These are phyloP conservation scores for Eudyptes chrysolophus DNA, from an alignment of 2,113 vertebrate genomes.

Conservation along the genomic window DNA sequence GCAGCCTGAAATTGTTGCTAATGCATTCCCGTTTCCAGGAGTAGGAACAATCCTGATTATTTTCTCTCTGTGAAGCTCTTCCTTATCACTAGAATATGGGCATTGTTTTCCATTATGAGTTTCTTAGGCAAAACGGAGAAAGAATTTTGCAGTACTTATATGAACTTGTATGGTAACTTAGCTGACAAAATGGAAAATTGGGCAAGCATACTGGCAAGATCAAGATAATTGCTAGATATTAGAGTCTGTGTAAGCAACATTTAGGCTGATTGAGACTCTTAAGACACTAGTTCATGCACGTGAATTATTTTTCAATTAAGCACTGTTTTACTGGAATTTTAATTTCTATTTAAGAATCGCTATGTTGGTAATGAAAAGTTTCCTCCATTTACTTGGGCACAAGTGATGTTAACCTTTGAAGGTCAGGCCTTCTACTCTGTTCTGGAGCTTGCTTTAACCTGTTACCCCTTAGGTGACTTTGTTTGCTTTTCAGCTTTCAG, in stretches of 20 bases:
- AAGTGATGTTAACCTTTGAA: slow-evolving; percentile 45
- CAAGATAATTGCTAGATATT: not conserved
- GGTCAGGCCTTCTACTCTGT: slow-evolving; percentile 22
- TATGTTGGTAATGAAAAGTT: not conserved
- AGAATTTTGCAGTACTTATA: not conserved
- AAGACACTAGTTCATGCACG: not conserved
- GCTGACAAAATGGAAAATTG: not conserved
- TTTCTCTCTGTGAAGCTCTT: not conserved
- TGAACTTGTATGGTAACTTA: not conserved
- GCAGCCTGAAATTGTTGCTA: not conserved
- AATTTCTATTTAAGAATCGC: not conserved
- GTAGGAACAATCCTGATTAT: not conserved
- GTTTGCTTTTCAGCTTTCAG: slow-evolving; percentile 29
- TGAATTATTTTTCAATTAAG: not conserved
- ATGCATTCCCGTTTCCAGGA: not conserved
- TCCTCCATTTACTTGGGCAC: not conserved
- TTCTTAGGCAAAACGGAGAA: not conserved
- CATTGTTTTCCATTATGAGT: not conserved
- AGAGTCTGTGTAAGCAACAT: not conserved
- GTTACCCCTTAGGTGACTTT: slow-evolving; percentile 33
- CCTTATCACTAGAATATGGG: not conserved
- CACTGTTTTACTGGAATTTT: not conserved
- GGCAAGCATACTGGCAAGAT: not conserved
- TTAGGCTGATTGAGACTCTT: not conserved
- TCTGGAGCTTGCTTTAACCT: slow-evolving; percentile 46